Evolutionary conservation across 2,888 invertebrate genomes (phyloP), one percentile per base, ranked within the genome.

Genomic region (Hemithea aestivaria): DNA sequence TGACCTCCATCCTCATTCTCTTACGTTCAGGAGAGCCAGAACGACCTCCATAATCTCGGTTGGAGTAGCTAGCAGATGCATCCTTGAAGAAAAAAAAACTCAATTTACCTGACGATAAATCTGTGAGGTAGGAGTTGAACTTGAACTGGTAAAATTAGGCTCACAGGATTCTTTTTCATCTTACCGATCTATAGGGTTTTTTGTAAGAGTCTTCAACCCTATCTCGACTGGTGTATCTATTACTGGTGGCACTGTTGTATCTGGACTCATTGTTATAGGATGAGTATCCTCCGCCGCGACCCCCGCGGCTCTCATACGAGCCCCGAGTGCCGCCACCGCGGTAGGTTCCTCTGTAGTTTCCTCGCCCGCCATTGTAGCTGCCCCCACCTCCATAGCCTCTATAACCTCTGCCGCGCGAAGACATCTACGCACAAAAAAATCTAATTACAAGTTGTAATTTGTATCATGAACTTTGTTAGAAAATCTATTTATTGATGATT

Each of bases 1-100:
- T 75, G 58, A 90, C 90, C 88, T 91, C 91, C 55, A 89, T 81
- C 61, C 90, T 89, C 75, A 90, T 85, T 67, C 91, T 80, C 70
- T 91, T 91, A 39, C 91, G 82, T 29, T 91, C 91, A 28, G 91
- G 91, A 35, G 91, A 91, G 46, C 89, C 87, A 48, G 90, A 82
- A 46, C 89, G 81, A 44, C 83, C 76, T 51, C 87, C 85, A 68
- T 89, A 88, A 40, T 89, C 90, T 46, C 90, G 79, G 50, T 74
- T 83, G 33, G 87, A 82, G 65, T 87, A 88, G 52, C 78, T 82
- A 56, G 83, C 79, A 44, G 87, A 75, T 51, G 67, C 66, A 49
- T 88, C 88, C 88, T 88, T 58, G 39, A 71, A 58, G 31, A 27
- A 10, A 22, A 20, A 12, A 27, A 20, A 27, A 20, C 2, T 20